These are phyloP conservation scores for Glaucidium brasilianum DNA, from an alignment of 2,113 vertebrate species.

Conservation along the genomic window DNA sequence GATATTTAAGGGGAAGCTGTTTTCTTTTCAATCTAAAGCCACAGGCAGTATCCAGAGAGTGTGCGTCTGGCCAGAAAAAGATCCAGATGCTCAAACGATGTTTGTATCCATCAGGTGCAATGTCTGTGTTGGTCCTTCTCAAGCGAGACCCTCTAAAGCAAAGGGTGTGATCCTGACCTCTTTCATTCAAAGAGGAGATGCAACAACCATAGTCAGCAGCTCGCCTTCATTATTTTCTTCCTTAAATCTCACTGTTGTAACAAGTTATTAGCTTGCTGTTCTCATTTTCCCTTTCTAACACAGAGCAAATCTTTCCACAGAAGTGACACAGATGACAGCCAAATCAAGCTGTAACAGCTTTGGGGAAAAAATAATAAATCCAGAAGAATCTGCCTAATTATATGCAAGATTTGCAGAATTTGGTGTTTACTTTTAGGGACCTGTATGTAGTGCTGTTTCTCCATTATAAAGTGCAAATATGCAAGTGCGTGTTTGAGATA, in stretches of 20 bases:
- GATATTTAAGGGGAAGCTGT: background rate
- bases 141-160: background rate
- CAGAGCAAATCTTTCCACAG: background rate
- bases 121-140: background rate
- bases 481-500: constrained; percentile 62
- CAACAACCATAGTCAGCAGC: background rate
- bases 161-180: background rate
- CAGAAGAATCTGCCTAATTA: constrained; percentile 48
- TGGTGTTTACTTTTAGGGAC: constrained; percentile 53
- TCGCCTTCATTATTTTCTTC: background rate
- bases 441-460: constrained; percentile 60
- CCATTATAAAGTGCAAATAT: constrained; percentile 48
- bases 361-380: background rate
- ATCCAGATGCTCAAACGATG: background rate
- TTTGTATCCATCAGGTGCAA: background rate
- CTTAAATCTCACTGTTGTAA: background rate
- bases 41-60: background rate
- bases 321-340: constrained; percentile 42
- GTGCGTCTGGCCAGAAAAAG: background rate
- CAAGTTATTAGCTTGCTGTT: background rate
- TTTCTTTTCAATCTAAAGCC: background rate
- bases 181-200: background rate
- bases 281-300: constrained; percentile 8
- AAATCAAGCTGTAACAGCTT: constrained; percentile 46
- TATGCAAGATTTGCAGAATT: constrained; percentile 31